Evolutionary conservation across 2,113 vertebrate genomes (phyloP).

Genomic region (Oreotrochilus melanogaster): DNA sequence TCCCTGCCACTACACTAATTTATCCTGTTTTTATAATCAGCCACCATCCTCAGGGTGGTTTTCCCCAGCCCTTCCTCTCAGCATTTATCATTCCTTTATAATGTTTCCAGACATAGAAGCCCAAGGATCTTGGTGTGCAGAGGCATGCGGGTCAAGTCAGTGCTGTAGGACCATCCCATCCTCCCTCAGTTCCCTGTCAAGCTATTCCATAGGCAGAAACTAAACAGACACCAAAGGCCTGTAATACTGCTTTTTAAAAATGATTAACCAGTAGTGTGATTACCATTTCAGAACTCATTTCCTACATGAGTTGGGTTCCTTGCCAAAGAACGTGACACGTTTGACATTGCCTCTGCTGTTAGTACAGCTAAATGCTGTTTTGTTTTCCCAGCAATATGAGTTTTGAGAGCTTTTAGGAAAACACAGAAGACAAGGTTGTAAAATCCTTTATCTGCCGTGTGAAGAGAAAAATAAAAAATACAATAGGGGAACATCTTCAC

Average conservation of each 20-base stretch:
- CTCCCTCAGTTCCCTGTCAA: neutral
- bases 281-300: constrained; percentile 34
- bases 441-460: neutral
- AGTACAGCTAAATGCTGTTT: constrained; percentile 26
- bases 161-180: neutral
- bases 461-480: constrained; percentile 16
- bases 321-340: constrained; percentile 44
- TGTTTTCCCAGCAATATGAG: constrained; percentile 24
- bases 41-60: neutral
- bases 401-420: constrained; percentile 36
- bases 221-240: neutral
- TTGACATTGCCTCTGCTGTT: constrained; percentile 22
- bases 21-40: neutral
- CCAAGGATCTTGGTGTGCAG: neutral
- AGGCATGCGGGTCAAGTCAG: neutral
- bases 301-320: neutral
- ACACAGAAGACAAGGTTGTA: constrained; percentile 10
- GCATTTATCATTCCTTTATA: neutral
- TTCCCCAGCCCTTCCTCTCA: neutral
- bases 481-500: neutral
- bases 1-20: neutral
- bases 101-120: neutral
- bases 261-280: constrained; percentile 48
- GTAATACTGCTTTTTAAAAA: neutral
- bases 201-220: neutral